A percentile compares a stretch with the other conserved stretches of the same genome.
These are phyloP conservation scores for Diadromus collaris DNA, from an alignment of 2,888 invertebrate genomes.

Conservation along the genomic window DNA sequence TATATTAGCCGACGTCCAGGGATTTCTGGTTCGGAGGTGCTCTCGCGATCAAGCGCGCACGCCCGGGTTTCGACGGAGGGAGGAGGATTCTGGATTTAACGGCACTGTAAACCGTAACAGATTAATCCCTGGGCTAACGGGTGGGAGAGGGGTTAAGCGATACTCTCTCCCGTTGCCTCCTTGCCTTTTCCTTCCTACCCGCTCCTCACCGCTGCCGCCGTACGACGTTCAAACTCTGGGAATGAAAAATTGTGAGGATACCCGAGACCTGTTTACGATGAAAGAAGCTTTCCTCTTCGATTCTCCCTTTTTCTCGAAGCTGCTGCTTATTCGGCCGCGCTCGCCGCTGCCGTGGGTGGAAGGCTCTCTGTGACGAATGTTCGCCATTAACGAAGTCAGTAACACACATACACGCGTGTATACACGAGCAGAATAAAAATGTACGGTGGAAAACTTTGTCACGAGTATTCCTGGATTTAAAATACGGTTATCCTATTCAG, in stretches of 20 bases:
- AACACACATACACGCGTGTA: background rate
- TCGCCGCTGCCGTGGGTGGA: conserved; percentile 22
- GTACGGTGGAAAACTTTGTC: conserved; percentile 23
- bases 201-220: conserved; percentile 38
- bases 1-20: conserved; percentile 64
- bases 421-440: conserved; percentile 1
- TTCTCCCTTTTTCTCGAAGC: conserved; percentile 38
- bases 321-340: background rate
- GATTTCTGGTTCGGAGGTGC: conserved; percentile 54
- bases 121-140: conserved; percentile 68
- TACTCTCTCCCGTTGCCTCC: conserved; percentile 41
- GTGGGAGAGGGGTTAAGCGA: conserved; percentile 56
- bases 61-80: conserved; percentile 14
- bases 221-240: conserved; percentile 22
- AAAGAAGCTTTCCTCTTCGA: conserved; percentile 57
- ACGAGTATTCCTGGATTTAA: conserved; percentile 36
- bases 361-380: conserved; percentile 45
- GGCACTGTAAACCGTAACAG: conserved; percentile 69
- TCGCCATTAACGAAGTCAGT: conserved; percentile 42
- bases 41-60: conserved; percentile 13
- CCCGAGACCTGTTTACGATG: conserved; percentile 56
- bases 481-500: conserved; percentile 40
- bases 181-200: conserved; percentile 34
- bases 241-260: conserved; percentile 55
- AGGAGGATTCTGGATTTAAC: conserved; percentile 66